These are phyloP conservation scores for Actinia tenebrosa DNA, from an alignment of 64 coral and sea anemone genomes.

Conservation along the genomic window DNA sequence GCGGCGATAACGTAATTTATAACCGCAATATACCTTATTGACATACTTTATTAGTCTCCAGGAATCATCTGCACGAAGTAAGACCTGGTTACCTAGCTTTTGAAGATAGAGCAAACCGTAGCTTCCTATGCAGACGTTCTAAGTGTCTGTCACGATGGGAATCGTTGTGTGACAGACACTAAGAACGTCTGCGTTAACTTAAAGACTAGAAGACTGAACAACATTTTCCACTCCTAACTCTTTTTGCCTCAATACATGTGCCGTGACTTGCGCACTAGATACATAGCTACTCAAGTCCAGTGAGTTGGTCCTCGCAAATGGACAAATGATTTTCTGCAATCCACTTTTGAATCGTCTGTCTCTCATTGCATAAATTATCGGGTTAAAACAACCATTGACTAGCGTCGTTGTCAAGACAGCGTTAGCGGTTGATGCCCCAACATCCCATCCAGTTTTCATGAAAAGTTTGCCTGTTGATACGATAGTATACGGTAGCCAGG, in stretches of 20 bases:
- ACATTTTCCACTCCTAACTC: not conserved
- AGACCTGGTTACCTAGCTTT: not conserved
- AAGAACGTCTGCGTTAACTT: not conserved
- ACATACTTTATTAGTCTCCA: no score
- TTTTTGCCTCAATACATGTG: not conserved
- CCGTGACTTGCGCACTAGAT: not conserved
- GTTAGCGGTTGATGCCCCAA: conserved; percentile 24
- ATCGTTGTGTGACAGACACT: no score
- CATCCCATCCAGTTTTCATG: conserved; percentile 17
- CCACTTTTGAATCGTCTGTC: conserved; percentile 66
- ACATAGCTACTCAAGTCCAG: not conserved
- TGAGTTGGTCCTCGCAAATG: not conserved
- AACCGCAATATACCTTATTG: no score
- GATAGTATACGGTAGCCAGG: conserved; percentile 84
- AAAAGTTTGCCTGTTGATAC: conserved; percentile 35
- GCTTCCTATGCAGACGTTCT: not conserved
- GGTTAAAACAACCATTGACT: conserved; percentile 74
- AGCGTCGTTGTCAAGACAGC: conserved; percentile 60
- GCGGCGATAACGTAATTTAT: no score
- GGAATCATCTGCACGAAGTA: no score
- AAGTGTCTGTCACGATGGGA: no score
- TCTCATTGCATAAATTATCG: conserved; percentile 63
- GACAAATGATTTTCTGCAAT: conserved; percentile 42
- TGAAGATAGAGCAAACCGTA: no score
- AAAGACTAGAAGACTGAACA: not conserved